Evolutionary conservation across 2,797 vertebrate species (phyloP).

Genomic region (Rhyacichthys aspro): DNA sequence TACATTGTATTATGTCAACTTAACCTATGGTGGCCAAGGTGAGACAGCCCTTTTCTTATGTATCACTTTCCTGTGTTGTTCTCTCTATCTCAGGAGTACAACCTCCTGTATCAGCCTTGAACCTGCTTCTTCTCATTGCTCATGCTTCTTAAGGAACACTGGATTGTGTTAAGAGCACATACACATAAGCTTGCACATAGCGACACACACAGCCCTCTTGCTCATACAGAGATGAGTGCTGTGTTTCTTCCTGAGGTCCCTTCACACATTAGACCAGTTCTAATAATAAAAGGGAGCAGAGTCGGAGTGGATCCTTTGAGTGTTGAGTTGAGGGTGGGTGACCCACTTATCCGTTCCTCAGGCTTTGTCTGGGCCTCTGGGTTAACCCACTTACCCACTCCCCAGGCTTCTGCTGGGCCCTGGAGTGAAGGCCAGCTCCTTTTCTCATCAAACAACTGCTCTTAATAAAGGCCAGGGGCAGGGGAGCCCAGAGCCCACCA

Average conservation of each 20-base stretch:
- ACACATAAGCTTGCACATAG: conserved; percentile 32
- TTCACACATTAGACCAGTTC: conserved; percentile 76
- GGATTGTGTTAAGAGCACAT: conserved; percentile 32
- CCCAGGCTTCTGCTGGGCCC: conserved; percentile 76
- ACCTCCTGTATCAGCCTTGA: conserved; percentile 31
- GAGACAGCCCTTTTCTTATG: conserved; percentile 23
- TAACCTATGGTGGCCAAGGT: neutral
- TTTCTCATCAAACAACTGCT: conserved; percentile 80
- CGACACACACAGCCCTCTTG: conserved; percentile 37
- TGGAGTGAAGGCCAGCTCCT: conserved; percentile 78
- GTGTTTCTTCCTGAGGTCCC: conserved; percentile 74
- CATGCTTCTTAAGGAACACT: conserved; percentile 49
- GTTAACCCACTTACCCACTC: conserved; percentile 82
- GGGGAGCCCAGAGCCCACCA: conserved; percentile 54
- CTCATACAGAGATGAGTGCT: conserved; percentile 60
- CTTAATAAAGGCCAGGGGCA: conserved; percentile 77
- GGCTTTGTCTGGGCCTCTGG: conserved; percentile 81
- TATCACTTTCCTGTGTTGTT: conserved; percentile 28
- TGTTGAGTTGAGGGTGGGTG: conserved; percentile 76
- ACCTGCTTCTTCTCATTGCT: conserved; percentile 39
- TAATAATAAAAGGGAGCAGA: conserved; percentile 80
- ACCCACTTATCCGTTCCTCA: conserved; percentile 81
- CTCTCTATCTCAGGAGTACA: conserved; percentile 6
- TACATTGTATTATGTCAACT: conserved; percentile 4
- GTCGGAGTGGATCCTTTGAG: conserved; percentile 79